A percentile compares a stretch with the other conserved stretches of the same genome.
These are phyloP conservation scores for Lasioglossum lativentre DNA, from an alignment of 2,888 invertebrate genomes.

Conservation along the genomic window DNA sequence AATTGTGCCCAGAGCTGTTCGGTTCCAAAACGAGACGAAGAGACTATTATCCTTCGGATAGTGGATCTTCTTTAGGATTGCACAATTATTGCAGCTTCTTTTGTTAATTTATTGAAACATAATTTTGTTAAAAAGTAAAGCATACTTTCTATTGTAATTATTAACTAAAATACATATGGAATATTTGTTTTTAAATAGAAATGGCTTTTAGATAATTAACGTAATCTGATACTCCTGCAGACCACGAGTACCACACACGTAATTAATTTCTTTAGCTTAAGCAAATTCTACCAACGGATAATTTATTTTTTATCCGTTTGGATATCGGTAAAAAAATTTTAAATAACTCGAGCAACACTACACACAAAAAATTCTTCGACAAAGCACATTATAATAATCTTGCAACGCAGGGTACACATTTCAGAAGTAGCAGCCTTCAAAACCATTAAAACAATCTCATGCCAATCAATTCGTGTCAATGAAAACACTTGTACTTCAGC, in stretches of 20 bases:
- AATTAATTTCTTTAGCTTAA: too few relatives aligned
- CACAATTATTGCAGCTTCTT: too few relatives aligned
- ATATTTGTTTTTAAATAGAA: background rate
- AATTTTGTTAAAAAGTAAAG: too few relatives aligned
- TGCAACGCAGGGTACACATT: background rate
- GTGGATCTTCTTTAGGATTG: background rate
- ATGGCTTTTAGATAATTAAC: background rate
- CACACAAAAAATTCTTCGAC: background rate
- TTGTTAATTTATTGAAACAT: background rate
- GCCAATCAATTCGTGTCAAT: background rate
- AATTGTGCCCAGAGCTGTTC: background rate
- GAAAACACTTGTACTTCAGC: too few relatives aligned
- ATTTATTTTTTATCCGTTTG: background rate
- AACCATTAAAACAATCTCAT: background rate
- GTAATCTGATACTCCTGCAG: background rate
- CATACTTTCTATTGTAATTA: background rate
- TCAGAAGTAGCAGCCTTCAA: background rate
- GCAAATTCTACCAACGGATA: background rate
- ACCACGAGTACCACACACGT: too few relatives aligned
- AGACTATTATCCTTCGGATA: background rate
- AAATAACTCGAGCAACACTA: background rate
- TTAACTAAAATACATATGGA: background rate
- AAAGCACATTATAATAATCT: background rate
- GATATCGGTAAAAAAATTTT: background rate
- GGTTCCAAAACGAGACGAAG: background rate